Evolutionary conservation across 2,888 invertebrate genomes (phyloP).

Genomic region (Hirtodrosophila confusa): DNA sequence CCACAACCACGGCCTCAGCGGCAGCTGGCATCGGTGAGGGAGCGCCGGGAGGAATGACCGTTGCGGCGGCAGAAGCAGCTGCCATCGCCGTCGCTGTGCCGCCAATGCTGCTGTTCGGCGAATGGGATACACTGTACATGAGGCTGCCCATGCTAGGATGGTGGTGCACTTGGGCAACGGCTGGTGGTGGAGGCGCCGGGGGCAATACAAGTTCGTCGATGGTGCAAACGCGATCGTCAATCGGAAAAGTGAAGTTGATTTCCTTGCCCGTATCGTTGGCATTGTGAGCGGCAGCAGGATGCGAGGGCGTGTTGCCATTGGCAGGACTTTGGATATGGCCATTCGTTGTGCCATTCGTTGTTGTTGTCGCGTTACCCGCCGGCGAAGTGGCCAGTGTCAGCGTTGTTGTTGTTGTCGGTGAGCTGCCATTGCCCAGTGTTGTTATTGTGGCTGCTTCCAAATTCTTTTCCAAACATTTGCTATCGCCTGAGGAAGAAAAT

Average conservation of each 20-base stretch:
- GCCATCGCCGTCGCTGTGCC: slow-evolving; percentile 64
- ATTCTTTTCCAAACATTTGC: slow-evolving; percentile 84
- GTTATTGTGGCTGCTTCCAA: slow-evolving; percentile 73
- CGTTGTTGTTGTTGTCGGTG: slow-evolving; percentile 71
- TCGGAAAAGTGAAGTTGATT: slow-evolving; percentile 87
- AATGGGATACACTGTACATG: slow-evolving; percentile 62
- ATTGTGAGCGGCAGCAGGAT: slow-evolving; percentile 41
- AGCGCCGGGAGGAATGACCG: slow-evolving; percentile 79
- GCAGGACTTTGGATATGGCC: slow-evolving; percentile 57
- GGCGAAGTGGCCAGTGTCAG: slow-evolving; percentile 64
- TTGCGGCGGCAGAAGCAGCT: slow-evolving; percentile 55
- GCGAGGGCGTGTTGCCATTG: slow-evolving; percentile 53
- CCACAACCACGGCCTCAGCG: slow-evolving; percentile 79
- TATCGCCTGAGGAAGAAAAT: slow-evolving; percentile 71
- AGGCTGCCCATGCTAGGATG: slow-evolving; percentile 64
- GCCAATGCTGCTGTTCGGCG: slow-evolving; percentile 39
- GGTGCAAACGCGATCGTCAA: slow-evolving; percentile 84
- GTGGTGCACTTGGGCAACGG: slow-evolving; percentile 50
- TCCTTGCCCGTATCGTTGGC: slow-evolving; percentile 81
- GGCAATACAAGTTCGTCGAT: slow-evolving; percentile 83
- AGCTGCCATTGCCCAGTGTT: slow-evolving; percentile 69
- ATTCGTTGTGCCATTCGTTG: slow-evolving; percentile 37
- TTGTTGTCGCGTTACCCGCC: slow-evolving; percentile 18
- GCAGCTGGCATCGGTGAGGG: slow-evolving; percentile 63
- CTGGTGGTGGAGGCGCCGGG: slow-evolving; percentile 79